These are phyloP conservation scores for Sebastes diploproa DNA, from an alignment of 2,797 vertebrate genomes.

Conservation along the genomic window DNA sequence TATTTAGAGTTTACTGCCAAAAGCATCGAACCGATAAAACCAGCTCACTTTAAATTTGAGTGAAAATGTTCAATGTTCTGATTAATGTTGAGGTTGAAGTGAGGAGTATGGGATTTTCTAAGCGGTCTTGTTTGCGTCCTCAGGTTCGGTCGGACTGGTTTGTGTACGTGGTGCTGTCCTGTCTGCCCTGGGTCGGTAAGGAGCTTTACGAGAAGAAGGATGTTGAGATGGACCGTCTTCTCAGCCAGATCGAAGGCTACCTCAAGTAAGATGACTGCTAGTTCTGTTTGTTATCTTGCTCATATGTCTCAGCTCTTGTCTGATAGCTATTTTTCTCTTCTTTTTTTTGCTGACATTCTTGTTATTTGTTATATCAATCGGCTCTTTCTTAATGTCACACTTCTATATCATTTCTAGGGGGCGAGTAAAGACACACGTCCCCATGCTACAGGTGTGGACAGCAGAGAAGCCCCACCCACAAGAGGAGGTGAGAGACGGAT, in stretches of 20 bases:
- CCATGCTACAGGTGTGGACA: conserved; percentile 96
- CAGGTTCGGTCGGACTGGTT: conserved; percentile 99
- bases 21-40: too few relatives aligned
- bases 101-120: neutral
- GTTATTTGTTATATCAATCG: neutral
- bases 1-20: too few relatives aligned
- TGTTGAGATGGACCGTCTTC: conserved; percentile 95
- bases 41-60: neutral
- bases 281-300: neutral
- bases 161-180: conserved; percentile 92
- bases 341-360: neutral
- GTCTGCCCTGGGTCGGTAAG: conserved; percentile 98
- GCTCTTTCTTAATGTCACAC: neutral
- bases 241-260: conserved; percentile 94
- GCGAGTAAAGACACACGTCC: conserved; percentile 92
- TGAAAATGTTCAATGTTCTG: neutral
- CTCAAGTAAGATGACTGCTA: conserved; percentile 86
- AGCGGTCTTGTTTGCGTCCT: neutral
- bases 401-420: conserved; percentile 74
- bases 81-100: neutral
- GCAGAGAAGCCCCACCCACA: conserved; percentile 97
- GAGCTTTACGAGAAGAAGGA: conserved; percentile 99
- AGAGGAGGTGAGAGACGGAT: conserved; percentile 87
- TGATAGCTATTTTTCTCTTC: neutral
- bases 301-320: fast-evolving